Evolutionary conservation across 2,113 vertebrate genomes (phyloP), one percentile per base, ranked within the genome.

Genomic region (Nothobranchius furzeri): DNA sequence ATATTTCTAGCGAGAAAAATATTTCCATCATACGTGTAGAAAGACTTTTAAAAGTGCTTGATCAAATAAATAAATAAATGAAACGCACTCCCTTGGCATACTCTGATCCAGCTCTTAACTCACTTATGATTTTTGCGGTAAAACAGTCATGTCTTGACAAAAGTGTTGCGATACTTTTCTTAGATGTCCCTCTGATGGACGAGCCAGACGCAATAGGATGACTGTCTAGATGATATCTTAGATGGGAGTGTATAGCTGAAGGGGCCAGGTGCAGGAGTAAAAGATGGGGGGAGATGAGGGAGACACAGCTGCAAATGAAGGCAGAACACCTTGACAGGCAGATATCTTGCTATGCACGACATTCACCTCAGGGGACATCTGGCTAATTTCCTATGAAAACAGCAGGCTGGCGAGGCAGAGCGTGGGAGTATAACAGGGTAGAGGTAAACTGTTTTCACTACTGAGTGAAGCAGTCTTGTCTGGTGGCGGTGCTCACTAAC

Each of bases 371-470:
- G 81, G 86, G 89, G 83, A 91, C 73, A 64, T 77, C 82, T 80
- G 85, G 84, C 88, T 90, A 88, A 89, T 90, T 90, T 89, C 85
- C 85, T 87, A 82, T 84, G 85, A 90, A 90, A 90, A 86, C 89
- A 90, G 84, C 81, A 79, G 84, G 82, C 78, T 78, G 76, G 83
- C 84, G 66, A 83, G 73, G 76, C 73, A 62, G 82, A 37, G 68
- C 75, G 78, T 70, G 71, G 80, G 80, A 73, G 80, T 78, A 60
- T 54, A 72, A 76, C 75, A 24, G 73, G 71, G 81, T 68, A 75
- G 73, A 73, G 75, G 70, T 70, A 81, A 78, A 87, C 82, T 79
- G 73, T 82, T 84, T 84, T 81, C 68, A 69, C 56, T 65, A 68
- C 64, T 58, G 60, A 17, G 57, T 30, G 30, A 30, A 76, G 49